Conservation (phyloP, 1,140 invertebrate genomes). For the Frieseomelitta varia region DNA sequence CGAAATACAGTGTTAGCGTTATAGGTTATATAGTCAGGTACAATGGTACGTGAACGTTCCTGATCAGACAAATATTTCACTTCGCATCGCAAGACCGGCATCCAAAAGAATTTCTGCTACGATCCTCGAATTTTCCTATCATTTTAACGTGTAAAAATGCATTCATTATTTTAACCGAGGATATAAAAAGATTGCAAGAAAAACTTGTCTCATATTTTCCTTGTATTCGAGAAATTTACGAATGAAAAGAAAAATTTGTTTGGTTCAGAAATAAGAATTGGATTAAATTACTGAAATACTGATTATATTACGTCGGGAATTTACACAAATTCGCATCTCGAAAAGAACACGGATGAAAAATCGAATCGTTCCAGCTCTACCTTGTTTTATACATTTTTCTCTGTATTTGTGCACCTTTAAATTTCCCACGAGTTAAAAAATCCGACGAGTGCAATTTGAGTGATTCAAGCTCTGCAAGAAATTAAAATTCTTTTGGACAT, state of each 20-base stretch:
- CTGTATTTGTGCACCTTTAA: neutral
- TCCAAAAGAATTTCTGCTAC: neutral
- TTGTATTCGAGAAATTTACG: no score
- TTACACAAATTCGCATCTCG: neutral
- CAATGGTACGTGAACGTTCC: neutral
- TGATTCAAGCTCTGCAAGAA: neutral
- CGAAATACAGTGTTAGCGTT: slow-evolving; percentile 12
- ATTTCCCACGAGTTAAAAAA: neutral
- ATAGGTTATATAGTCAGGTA: neutral
- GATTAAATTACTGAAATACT: no score
- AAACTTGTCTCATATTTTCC: no score
- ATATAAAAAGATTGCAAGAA: no score
- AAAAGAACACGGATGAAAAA: no score
- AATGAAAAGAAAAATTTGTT: no score
- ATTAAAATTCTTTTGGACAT: neutral
- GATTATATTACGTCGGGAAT: neutral
- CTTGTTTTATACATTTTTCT: neutral
- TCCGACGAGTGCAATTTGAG: neutral
- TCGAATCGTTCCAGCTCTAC: neutral
- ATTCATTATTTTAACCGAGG: no score
- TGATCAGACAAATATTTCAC: neutral
- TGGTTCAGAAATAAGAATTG: no score
- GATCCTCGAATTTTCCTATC: no score
- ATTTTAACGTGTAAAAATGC: no score
- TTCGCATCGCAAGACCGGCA: neutral